These are phyloP conservation scores for Axis porcinus DNA, from an alignment of 2,113 vertebrate genomes.

Conservation along the genomic window DNA sequence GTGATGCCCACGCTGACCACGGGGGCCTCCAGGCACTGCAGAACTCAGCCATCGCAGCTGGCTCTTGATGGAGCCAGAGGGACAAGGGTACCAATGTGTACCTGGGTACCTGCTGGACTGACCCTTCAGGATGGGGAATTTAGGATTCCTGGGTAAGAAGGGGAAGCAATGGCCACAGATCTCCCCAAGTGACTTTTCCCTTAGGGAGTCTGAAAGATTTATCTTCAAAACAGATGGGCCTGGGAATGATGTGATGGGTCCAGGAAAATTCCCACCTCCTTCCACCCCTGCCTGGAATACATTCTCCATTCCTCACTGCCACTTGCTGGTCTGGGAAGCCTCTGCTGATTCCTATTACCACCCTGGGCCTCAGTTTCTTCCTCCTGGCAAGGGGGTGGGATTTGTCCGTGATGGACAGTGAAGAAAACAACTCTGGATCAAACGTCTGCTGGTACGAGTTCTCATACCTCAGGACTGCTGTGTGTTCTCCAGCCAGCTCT, in stretches of 20 bases:
- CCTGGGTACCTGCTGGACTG: neutral
- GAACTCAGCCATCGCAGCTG: neutral
- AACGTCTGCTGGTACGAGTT: neutral
- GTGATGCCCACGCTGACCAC: accelerated
- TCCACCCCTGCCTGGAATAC: neutral
- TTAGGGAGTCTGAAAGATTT: neutral
- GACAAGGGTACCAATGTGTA: neutral
- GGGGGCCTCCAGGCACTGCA: neutral
- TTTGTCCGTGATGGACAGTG: neutral
- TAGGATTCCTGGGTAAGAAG: neutral
- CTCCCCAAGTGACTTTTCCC: neutral
- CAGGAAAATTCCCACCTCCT: neutral
- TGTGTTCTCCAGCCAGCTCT: neutral
- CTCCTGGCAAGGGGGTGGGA: neutral
- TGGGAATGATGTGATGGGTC: neutral
- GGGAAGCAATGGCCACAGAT: neutral
- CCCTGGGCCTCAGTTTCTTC: neutral
- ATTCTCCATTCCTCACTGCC: neutral
- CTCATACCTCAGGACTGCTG: neutral
- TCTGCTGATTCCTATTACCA: neutral
- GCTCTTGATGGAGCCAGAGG: neutral
- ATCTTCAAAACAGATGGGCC: neutral
- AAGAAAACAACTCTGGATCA: neutral
- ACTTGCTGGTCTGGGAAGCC: neutral
- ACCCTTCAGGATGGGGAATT: neutral